phyloP scores from a whole-genome alignment of 2,888 invertebrate species.

The Artemia sp. region DNA sequence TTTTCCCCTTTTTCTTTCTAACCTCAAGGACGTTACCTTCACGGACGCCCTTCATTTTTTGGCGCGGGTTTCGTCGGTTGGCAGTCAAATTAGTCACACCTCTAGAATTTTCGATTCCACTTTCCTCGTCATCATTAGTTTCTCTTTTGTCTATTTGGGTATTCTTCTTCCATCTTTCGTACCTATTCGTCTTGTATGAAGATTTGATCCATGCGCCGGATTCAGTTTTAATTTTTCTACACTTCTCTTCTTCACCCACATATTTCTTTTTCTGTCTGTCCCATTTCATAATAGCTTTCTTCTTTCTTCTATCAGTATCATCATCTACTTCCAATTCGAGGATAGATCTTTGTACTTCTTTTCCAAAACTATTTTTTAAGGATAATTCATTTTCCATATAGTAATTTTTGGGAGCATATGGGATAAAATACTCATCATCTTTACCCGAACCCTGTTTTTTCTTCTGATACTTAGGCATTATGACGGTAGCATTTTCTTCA shows the following conservation, averaged over 20 bases:
- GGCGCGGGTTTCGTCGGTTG: neutral
- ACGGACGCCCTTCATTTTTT: constrained; percentile 1
- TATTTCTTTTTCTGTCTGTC: constrained; percentile 91
- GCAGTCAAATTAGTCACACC: constrained; percentile 13
- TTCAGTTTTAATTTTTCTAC: constrained; percentile 77
- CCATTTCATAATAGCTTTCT: constrained; percentile 53
- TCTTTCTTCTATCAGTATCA: constrained; percentile 43
- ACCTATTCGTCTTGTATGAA: constrained; percentile 76
- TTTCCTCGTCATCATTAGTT: constrained; percentile 27
- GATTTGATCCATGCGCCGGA: constrained; percentile 88
- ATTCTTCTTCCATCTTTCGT: constrained; percentile 66
- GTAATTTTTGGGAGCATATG: constrained; percentile 64
- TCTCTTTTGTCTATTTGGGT: constrained; percentile 38
- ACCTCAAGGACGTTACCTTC: constrained; percentile 10
- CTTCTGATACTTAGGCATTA: constrained; percentile 41
- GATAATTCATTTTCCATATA: constrained; percentile 69
- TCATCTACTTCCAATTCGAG: constrained; percentile 72
- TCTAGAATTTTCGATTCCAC: constrained; percentile 14
- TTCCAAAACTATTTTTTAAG: constrained; percentile 53
- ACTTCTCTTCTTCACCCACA: constrained; percentile 44
- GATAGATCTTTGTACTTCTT: constrained; percentile 56
- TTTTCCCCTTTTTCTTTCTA: neutral
- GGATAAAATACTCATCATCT: constrained; percentile 69
- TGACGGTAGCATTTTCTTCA: constrained; percentile 41
- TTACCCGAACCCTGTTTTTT: constrained; percentile 26